Evolutionary conservation across 2,113 vertebrate species (phyloP).

Genomic region (Barnardius zonarius): DNA sequence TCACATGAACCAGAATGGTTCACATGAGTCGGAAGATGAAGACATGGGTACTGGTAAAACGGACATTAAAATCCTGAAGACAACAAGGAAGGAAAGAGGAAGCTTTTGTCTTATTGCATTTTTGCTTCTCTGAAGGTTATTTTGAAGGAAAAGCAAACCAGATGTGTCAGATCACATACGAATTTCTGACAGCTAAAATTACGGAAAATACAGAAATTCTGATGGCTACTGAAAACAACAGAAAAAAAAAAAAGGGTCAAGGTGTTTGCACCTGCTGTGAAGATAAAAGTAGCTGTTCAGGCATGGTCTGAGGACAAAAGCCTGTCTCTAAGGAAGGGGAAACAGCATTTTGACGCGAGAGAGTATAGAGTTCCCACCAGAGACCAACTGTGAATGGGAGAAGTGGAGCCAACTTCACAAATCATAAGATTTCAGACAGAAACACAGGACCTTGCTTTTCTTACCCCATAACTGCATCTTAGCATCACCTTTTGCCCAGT

Average conservation of each 20-base stretch:
- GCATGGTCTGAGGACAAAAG: neutral
- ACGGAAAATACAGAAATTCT: too few species aligned
- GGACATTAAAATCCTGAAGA: neutral
- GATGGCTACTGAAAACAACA: neutral
- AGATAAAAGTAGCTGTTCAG: neutral
- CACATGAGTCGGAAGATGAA: neutral
- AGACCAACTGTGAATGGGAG: neutral
- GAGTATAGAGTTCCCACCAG: neutral
- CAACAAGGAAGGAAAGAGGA: neutral
- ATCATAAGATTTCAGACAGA: neutral
- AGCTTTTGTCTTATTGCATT: neutral
- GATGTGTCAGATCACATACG: neutral
- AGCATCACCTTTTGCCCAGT: neutral
- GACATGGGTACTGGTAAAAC: neutral
- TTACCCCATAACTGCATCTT: neutral
- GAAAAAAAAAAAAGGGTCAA: neutral
- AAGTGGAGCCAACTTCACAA: neutral
- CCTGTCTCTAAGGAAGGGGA: neutral
- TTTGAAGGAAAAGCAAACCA: neutral
- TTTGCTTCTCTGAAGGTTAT: neutral
- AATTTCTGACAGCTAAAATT: neutral
- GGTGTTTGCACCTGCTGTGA: neutral
- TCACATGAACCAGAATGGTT: neutral
- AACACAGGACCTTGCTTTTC: neutral
- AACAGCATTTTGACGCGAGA: neutral